Evolutionary conservation across 2,113 vertebrate species (phyloP), one percentile per base, ranked within the genome.

Genomic region (Leptosomus discolor): DNA sequence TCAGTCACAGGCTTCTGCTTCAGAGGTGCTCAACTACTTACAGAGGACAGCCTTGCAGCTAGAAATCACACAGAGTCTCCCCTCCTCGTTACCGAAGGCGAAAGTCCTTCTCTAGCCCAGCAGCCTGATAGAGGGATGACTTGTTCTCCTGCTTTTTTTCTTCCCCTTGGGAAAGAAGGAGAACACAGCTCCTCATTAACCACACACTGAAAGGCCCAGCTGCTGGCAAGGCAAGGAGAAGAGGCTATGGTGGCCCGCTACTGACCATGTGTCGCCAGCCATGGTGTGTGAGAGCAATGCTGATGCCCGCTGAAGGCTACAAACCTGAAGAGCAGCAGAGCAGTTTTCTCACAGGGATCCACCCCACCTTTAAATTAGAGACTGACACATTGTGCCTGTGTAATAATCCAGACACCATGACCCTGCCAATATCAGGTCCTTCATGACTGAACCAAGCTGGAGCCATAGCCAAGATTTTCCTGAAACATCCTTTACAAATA

Each of bases 261-360:
- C 2, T 3, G 9, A 26, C 30, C 7, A 1, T 5, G 12, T 16
- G 13, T 26, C 16, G 1, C 56, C 27, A 39, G 56, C 27, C 39
- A 45, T 1, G 1, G 53, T 4, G 0, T 7, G 41, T 1, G 1
- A 73, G 24, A 27, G 54, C 27, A 36, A 9, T 8, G 43, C 53
- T 4, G 4, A 11, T 7, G 46, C 41, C 34, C 4, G 1, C 65
- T 22, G 61, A 83, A 39, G 65, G 56, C 61, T 76, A 71, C 57
- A 29, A 17, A 43, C 30, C 50, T 21, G 5, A 74, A n/a, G 43
- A 50, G 48, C 24, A 61, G 26, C 81, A 82, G 76, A 58, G 65
- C 23, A 61, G 27, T 5, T 24, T 58, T 58, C 77, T 73, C 48
- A 77, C 19, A 36, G 29, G 37, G n/a, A 2, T 15, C 36, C 32